Evolutionary conservation across 1,140 invertebrate genomes (phyloP), one percentile per base, ranked within the genome.

Genomic region (Caenorhabditis inopinata): DNA sequence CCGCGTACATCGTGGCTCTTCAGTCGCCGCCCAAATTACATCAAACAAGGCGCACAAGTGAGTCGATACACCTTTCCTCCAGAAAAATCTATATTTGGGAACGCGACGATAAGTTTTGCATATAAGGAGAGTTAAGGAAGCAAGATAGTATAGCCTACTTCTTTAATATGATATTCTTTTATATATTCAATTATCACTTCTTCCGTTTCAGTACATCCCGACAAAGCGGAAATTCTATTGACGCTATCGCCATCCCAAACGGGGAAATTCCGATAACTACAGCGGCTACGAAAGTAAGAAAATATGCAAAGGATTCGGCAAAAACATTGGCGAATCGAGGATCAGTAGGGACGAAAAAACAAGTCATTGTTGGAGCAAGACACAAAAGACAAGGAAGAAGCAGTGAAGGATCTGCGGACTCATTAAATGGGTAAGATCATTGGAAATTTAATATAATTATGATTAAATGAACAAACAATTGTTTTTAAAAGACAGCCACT

Each of bases 1-100:
- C 80, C 92, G 96, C 77, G 96, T 97, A 84, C 96, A 97, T 89
- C 91, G 95, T 7, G 94, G 94, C 16, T 88, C 87, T 12, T 83
- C 83, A 2, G 80, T 82, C 25, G 53, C 25, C 76, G 49, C 45
- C 47, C 49, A 38, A 45, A 62, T 42, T 42, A 51, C 75, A 25
- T 48, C 75, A 11, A 47, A 76, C 45, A 53, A 58, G 38, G 27
- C 49, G 32, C 27, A 45, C 29, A 62, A 53, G 58, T 68, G 32
- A 68, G 58, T 68, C 32, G 32, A 23, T 38, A 1, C 25, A 21
- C 38, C 58, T 38, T 68, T n/a, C 16, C 58, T 68, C 32, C 35
- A 38, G 38, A 68, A 68, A 29, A 68, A 68, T 68, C 38, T 68
- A 68, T 68, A 68, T 38, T 68, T 68, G 32, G 58, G n/a, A 32